Percentiles rank a stretch among this genome's conserved stretches.
Evolutionary conservation across 2,113 vertebrate species (phyloP).

Genomic region (Cynoglossus semilaevis): DNA sequence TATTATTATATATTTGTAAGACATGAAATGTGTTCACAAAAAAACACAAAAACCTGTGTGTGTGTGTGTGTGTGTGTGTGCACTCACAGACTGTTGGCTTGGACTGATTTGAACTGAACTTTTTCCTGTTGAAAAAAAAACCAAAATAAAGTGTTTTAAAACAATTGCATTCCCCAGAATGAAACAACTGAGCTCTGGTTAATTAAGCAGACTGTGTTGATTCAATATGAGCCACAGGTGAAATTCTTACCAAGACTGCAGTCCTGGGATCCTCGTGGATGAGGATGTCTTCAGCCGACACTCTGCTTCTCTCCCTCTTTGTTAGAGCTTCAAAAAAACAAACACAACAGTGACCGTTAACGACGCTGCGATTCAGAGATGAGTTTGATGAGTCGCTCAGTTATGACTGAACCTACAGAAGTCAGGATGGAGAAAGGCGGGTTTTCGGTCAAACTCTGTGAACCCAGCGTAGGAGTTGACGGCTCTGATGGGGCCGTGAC

Average conservation of each 20-base stretch:
- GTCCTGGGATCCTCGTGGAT: constrained; percentile 82
- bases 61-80: not conserved
- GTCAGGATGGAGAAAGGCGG: constrained; percentile 78
- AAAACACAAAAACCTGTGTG: not conserved
- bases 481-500: constrained; percentile 75
- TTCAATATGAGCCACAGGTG: not conserved
- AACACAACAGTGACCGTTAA: not conserved
- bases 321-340: constrained; percentile 69
- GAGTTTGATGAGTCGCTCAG: no score
- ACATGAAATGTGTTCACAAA: no score
- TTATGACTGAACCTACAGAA: constrained; percentile 75
- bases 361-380: not conserved
- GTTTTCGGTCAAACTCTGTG: constrained; percentile 77
- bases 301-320: constrained; percentile 76
- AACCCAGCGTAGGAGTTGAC: constrained; percentile 87
- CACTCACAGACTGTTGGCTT: constrained; percentile 89
- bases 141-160: constrained; percentile 31
- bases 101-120: constrained; percentile 86
- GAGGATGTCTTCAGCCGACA: constrained; percentile 80
- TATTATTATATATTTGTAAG: no score
- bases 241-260: constrained; percentile 78
- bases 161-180: not conserved
- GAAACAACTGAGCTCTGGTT: not conserved
- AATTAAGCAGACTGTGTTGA: not conserved
- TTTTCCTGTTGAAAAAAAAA: constrained; percentile 81